Conservation (phyloP, 2,113 vertebrate genomes). For the Dasyurus viverrinus region DNA sequence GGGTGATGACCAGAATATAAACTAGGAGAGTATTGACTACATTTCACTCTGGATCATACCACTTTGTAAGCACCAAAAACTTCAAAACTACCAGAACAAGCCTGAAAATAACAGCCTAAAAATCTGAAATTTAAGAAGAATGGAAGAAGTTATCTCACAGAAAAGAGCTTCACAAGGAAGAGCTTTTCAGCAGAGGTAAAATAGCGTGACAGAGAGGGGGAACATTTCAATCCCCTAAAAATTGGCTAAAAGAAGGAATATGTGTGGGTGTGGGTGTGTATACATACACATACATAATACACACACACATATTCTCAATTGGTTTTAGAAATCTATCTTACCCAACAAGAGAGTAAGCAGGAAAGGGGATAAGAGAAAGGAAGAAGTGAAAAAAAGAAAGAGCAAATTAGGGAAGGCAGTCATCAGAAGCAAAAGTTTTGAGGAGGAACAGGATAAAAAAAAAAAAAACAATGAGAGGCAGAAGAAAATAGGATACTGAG, state of each 20-base stretch:
- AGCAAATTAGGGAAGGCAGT: neutral
- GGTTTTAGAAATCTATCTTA: too few relatives aligned
- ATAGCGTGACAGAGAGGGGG: too few relatives aligned
- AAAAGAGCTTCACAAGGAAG: neutral
- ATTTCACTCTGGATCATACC: neutral
- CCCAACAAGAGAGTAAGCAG: too few relatives aligned
- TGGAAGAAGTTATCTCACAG: neutral
- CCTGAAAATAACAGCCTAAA: neutral
- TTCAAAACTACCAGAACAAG: neutral
- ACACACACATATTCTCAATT: too few relatives aligned
- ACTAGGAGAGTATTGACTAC: neutral
- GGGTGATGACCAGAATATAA: neutral
- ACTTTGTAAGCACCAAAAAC: neutral
- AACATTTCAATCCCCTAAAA: too few relatives aligned
- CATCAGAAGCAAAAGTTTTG: neutral
- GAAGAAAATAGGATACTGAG: neutral
- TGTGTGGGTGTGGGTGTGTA: too few relatives aligned
- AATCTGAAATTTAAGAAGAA: neutral
- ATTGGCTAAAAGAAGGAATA: too few relatives aligned
- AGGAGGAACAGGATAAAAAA: neutral
- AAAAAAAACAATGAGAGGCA: neutral
- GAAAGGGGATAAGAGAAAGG: neutral
- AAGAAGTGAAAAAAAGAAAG: neutral
- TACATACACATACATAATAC: too few relatives aligned
- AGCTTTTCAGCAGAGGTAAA: neutral